Evolutionary conservation across 2,797 vertebrate species (phyloP).

Genomic region (Vireo griseus): DNA sequence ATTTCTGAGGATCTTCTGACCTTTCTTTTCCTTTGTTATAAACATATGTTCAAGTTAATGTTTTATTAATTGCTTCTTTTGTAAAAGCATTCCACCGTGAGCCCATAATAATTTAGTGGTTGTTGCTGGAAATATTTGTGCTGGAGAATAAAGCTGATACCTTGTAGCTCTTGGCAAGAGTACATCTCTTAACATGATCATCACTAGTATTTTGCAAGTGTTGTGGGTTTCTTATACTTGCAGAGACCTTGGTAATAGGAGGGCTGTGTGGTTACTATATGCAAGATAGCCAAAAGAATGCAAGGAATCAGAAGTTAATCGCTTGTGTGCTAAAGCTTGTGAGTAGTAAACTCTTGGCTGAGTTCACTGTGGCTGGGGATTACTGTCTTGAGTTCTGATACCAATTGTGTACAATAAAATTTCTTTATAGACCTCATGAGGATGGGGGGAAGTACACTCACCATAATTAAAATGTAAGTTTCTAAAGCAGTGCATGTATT

Average conservation of each 20-base stretch:
- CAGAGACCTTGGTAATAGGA: not conserved
- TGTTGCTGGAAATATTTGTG: not conserved
- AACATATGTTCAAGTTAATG: not conserved
- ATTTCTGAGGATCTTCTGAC: constrained; percentile 8
- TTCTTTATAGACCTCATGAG: not conserved
- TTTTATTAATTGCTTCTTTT: constrained; percentile 26
- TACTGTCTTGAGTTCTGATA: not conserved
- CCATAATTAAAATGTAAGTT: rapidly evolving
- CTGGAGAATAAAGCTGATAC: not conserved
- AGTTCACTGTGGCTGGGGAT: not conserved
- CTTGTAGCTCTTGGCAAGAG: not conserved
- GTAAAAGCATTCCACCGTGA: not conserved
- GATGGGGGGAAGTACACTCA: not conserved
- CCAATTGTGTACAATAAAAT: not conserved
- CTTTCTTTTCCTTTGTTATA: constrained; percentile 13
- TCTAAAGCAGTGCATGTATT: not conserved
- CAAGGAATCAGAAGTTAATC: constrained; percentile 35
- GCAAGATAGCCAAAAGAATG: constrained; percentile 26
- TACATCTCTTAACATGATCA: not conserved
- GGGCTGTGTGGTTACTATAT: not conserved
- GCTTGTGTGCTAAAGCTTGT: not conserved
- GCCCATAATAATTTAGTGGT: not conserved
- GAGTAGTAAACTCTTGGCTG: constrained; percentile 1
- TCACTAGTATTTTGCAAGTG: not conserved
- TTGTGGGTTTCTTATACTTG: not conserved